A percentile compares a stretch with the other conserved stretches of the same genome.
Evolutionary conservation across 2,888 invertebrate species (phyloP).

Genomic region (Epinotia ramella): DNA sequence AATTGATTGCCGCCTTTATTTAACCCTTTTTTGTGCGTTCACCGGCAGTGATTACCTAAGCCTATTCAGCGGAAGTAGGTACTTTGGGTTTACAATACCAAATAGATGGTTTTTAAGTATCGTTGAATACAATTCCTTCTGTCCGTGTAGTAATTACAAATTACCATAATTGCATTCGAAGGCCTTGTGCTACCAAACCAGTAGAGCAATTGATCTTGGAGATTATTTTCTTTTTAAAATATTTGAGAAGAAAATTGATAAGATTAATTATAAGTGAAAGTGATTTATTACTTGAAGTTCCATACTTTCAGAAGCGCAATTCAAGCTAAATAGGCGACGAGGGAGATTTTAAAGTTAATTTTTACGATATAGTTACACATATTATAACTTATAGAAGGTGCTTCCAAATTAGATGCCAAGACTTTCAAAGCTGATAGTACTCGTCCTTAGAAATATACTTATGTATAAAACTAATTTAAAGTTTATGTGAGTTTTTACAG

Average conservation of each 20-base stretch:
- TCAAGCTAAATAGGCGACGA: no score
- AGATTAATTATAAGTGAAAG: not conserved
- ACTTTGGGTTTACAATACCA: conserved; percentile 21
- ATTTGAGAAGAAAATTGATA: not conserved
- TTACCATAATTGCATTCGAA: conserved; percentile 41
- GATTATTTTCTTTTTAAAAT: not conserved
- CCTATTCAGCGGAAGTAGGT: conserved; percentile 26
- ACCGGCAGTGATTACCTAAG: conserved; percentile 1
- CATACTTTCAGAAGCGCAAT: no score
- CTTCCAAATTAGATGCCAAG: no score
- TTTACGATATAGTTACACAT: no score
- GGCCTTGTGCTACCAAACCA: conserved; percentile 23
- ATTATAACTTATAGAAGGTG: no score
- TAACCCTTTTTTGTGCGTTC: not conserved
- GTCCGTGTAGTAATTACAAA: conserved; percentile 34
- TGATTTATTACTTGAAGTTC: not conserved
- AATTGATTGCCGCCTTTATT: conserved; percentile 15
- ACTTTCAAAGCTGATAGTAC: no score
- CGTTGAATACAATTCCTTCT: conserved; percentile 17
- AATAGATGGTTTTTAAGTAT: conserved; percentile 35
- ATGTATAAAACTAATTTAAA: no score
- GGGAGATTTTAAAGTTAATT: no score
- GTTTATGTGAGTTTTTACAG: no score
- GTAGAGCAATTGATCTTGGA: not conserved
- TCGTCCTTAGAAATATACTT: no score